Base-by-base conservation (phyloP, 92 coral and sea anemone genomes). In the Isaurus tuberculatus region DNA sequence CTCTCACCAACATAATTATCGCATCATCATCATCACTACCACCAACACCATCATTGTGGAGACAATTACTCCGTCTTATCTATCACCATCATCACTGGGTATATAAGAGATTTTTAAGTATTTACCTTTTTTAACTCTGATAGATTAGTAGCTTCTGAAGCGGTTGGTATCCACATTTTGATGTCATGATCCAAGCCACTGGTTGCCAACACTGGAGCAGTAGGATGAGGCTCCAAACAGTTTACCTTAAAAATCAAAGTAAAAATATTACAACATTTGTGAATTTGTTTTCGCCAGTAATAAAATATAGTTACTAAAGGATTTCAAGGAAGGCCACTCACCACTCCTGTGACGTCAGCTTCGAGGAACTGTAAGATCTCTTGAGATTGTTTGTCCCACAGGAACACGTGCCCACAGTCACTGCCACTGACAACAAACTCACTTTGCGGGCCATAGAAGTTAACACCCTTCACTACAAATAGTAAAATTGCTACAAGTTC, bases 371-470 rank as follows among this genome's bases (percentile, higher is more conserved):
- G 95, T 10, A 92, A 88, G 30, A 96, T 89, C 0, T 90, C 92
- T 68, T 96, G 84, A 14, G 98, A 92, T 75, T 90, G 86, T 73
- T 96, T 96, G 87, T 96, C 99, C 99, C 99, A 96, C 40, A 96
- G 71, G 79, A 96, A 96, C 29, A 96, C 88, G 73, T 96, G 98
- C 1, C 99, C 98, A 90, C 99, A 96, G 73, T 96, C 99, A 83
- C 98, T 96, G 23, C 99, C 99, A 67, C 99, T 96, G 16, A 96
- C 99, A 6, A 96, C 88, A 87, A 86, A 96, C 88, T 96, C 99
- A 75, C 99, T 96, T 74, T 92, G 88, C 31, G 98, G 95, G 33
- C 99, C 99, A 89, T 86, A 96, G 72, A 96, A 96, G 85, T 96
- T 96, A 27, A 96, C 99, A 55, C 99, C 99, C 80, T 96, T 96